phyloP scores from a whole-genome alignment of 2,888 invertebrate species.

The Andrena bicolor region DNA sequence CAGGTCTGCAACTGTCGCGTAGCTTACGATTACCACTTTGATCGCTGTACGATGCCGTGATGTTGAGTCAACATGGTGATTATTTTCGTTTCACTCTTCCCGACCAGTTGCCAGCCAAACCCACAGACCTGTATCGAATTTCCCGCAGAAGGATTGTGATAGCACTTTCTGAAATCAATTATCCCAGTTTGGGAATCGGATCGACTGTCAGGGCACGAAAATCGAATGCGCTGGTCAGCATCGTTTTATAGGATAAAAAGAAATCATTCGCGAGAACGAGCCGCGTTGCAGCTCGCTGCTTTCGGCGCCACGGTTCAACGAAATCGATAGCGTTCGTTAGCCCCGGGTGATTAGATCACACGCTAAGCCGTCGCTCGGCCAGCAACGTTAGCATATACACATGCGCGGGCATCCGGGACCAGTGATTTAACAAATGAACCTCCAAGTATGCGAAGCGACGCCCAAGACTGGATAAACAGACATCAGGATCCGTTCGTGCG shows the following conservation, averaged over 20 bases:
- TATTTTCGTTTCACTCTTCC: neutral
- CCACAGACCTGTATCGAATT: neutral
- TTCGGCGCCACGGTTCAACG: neutral
- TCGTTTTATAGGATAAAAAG: neutral
- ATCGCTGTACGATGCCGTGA: neutral
- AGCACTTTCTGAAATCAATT: neutral
- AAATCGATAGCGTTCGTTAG: slow-evolving; percentile 41
- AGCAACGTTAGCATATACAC: neutral
- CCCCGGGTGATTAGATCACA: slow-evolving; percentile 18
- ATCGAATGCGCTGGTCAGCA: neutral
- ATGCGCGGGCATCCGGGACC: neutral
- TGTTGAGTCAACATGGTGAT: neutral
- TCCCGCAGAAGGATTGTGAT: neutral
- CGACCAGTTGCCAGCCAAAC: no score
- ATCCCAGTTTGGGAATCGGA: neutral
- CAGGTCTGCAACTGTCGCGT: slow-evolving; percentile 36
- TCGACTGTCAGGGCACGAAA: neutral
- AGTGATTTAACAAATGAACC: slow-evolving; percentile 43
- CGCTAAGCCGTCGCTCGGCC: slow-evolving; percentile 14
- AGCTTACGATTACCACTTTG: slow-evolving; percentile 32
- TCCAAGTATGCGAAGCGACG: slow-evolving; percentile 51
- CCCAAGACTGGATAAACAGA: slow-evolving; percentile 37
- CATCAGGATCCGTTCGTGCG: slow-evolving; percentile 24
- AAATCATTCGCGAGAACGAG: neutral
- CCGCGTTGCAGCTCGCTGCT: neutral